Base-by-base conservation (phyloP, 2,888 invertebrate species). In the Stenotaenia linearis region DNA sequence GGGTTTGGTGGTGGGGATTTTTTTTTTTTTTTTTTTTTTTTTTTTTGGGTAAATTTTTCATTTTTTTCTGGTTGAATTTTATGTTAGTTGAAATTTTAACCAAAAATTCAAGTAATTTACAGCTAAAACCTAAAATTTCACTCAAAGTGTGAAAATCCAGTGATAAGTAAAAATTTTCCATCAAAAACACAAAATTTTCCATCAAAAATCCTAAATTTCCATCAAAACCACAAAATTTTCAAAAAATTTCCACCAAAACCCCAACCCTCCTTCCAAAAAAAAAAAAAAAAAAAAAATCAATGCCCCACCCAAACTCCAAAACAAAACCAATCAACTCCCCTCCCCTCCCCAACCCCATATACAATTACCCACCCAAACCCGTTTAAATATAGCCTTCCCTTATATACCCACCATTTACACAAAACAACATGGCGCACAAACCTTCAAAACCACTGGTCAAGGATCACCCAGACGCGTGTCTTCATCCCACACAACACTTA, bases 381-480 rank as follows among this genome's bases (percentile, higher is more conserved):
- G 69, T 69, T 69, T 69, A 69, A 69, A 69, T 69, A 69, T 69
- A 69, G 69, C 23, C 69, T 69, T 69, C 7, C 25, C 69, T 28
- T 69, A 10, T 69, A 69, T 28, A 69, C 15, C 7, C 25, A 15
- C 25, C 25, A 28, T 69, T 69, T 69, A 69, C 25, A 56, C 7
- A 15, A 40, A 50, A 15, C 45, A 45, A 45, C 28, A 1, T 25
- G 15, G 25, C 23, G 25, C 69, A 69, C 69, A n/a, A 3, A 9
- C 69, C 25, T 69, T 69, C 3, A 18, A n/a, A 50, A 50, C 50
- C 12, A 69, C 7, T 69, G 69, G 69, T 69, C 69, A 69, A 69
- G 69, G 69, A 69, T 69, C 25, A 25, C 69, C 69, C 69, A 28
- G 69, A 69, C 69, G 28, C 69, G 69, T 69, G 69, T 28, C 69